Evolutionary conservation across 2,797 vertebrate species (phyloP).

Genomic region (Triplophysa yarkandensis): DNA sequence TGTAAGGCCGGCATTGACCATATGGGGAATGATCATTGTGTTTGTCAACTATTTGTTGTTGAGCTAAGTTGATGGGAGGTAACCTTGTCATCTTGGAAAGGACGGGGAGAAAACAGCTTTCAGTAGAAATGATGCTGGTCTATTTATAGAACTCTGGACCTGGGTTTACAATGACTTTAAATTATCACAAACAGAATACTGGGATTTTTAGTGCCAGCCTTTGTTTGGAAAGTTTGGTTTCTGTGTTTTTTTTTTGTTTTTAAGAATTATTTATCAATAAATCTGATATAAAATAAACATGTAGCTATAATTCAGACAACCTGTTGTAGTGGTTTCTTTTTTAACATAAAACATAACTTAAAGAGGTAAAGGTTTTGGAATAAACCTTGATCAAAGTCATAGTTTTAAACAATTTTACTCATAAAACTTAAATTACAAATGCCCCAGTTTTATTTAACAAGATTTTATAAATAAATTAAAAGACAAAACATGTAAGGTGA

Average conservation of each 20-base stretch:
- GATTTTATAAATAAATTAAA: no score
- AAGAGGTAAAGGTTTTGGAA: no score
- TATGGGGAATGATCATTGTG: conserved; percentile 48
- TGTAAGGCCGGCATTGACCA: conserved; percentile 41
- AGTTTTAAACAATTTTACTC: no score
- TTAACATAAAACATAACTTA: neutral
- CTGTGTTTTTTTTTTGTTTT: neutral
- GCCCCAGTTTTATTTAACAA: no score
- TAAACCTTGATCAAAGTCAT: no score
- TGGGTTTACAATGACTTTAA: conserved; percentile 56
- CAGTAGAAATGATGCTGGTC: conserved; percentile 25
- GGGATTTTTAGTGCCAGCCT: conserved; percentile 2
- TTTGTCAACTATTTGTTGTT: conserved; percentile 45
- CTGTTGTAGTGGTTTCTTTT: neutral
- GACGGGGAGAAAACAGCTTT: conserved; percentile 33
- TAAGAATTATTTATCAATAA: neutral
- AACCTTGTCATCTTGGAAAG: conserved; percentile 44
- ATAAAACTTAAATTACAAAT: no score
- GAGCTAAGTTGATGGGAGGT: conserved; percentile 51
- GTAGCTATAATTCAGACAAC: neutral
- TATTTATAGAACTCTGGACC: conserved; percentile 57
- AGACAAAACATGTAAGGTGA: no score
- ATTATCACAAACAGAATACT: conserved; percentile 53
- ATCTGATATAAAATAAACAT: neutral
- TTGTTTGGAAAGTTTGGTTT: neutral